A percentile compares a stretch with the other conserved stretches of the same genome.
phyloP scores from a whole-genome alignment of 1,140 invertebrate species.

The Octopus bimaculoides region DNA sequence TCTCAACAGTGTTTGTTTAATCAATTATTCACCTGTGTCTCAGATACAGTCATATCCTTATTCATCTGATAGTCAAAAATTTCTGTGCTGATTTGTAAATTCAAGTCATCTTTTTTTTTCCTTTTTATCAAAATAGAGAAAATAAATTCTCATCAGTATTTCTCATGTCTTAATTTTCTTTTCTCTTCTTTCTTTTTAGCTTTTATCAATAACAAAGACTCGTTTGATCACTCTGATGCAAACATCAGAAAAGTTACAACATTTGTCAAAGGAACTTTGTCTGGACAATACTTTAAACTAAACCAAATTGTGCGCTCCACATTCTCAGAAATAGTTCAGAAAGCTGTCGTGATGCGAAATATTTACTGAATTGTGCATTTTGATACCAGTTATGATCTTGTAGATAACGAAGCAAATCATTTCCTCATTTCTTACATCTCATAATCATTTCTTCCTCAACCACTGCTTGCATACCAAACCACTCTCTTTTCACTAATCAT shows the following conservation, averaged over 20 bases:
- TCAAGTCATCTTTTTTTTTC: neutral
- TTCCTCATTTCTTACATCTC: no score
- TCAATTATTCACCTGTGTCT: no score
- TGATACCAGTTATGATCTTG: no score
- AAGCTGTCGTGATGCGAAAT: slow-evolving; percentile 33
- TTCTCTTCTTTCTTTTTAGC: neutral
- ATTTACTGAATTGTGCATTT: slow-evolving; percentile 24
- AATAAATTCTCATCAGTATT: neutral
- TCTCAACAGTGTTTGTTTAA: no score
- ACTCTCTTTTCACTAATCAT: no score
- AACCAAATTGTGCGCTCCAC: slow-evolving; percentile 28
- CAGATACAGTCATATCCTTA: no score
- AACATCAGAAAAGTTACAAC: slow-evolving; percentile 3
- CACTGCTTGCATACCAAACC: no score
- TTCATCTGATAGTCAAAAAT: no score
- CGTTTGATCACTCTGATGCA: neutral
- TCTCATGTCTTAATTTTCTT: neutral
- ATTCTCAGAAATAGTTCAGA: slow-evolving; percentile 34
- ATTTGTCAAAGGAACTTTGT: slow-evolving; percentile 10
- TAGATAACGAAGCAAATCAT: no score
- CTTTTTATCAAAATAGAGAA: neutral
- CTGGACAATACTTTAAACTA: slow-evolving; percentile 25
- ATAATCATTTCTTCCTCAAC: no score
- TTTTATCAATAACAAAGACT: no score
- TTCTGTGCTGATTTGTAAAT: no score